Base-by-base conservation (phyloP, 2,113 vertebrate genomes). In the Fregata magnificens region DNA sequence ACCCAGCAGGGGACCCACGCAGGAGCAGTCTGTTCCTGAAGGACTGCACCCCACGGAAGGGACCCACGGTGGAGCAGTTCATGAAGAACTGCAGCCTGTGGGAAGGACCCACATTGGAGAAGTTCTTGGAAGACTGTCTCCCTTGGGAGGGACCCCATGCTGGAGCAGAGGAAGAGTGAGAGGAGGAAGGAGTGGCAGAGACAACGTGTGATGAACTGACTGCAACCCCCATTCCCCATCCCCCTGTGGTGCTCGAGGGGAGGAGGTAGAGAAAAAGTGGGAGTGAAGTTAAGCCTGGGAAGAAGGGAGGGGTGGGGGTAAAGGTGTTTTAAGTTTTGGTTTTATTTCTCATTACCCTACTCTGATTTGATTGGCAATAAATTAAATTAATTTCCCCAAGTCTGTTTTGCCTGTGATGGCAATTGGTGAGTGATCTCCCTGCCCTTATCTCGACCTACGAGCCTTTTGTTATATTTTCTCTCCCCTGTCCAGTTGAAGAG, bases 241-340 rank as follows among this genome's bases (percentile, higher is more conserved):
- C 29, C 7, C 42, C 40, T 58, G 21, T 3, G 5, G 13, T 7
- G 0, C 36, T 11, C 2, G 2, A 5, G 9, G 21, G 7, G 8
- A 78, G 14, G 7, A 13, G 14, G 44, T 8, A 44, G 21, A 66
- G 25, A 56, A 45, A 56, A 45, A 62, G 32, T 11, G 1, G 42
- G 50, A 65, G 22, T 34, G 26, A 50, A 66, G 18, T 28, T 59
- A 26, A 74, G 12, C 28, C 53, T 16, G 0, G 19, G 22, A 82
- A 84, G 25, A 78, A n/a, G 7, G 13, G 4, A 55, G 7, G 6
- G 11, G 21, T 26, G 3, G 10, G 8, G 10, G 11, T n/a, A 21
- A 38, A 61, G 13, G 10, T 20, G 15, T 32, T 83, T 59, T 70
- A 49, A 55, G 7, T 49, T 49, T 42, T 59, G 26, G 3, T 4